phyloP scores from a whole-genome alignment of 1,140 invertebrate genomes.

The Cotesia vestalis region DNA sequence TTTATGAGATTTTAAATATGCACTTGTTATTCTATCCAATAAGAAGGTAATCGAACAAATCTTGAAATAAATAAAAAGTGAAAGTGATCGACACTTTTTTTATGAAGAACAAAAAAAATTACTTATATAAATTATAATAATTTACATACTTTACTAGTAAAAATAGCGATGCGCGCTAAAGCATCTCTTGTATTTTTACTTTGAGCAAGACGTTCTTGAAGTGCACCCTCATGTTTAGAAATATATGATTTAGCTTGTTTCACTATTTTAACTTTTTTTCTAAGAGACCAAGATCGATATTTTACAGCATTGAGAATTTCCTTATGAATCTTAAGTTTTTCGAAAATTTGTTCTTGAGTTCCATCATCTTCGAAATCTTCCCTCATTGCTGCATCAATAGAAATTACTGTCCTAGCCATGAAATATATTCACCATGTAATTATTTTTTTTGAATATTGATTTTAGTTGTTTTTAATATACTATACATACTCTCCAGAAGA shows the following conservation, averaged over 20 bases:
- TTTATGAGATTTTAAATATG: too few relatives aligned
- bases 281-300: conserved; percentile 88
- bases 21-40: too few relatives aligned
- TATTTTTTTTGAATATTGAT: background rate
- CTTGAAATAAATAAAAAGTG: too few relatives aligned
- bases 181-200: conserved; percentile 85
- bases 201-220: conserved; percentile 90
- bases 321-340: conserved; percentile 92
- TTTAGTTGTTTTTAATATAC: conserved; percentile 3
- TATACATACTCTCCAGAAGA: conserved; percentile 83
- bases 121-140: background rate
- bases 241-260: conserved; percentile 88
- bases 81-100: too few relatives aligned
- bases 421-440: conserved; percentile 10
- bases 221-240: conserved; percentile 85
- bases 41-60: too few relatives aligned
- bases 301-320: conserved; percentile 90
- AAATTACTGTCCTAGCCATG: conserved; percentile 80
- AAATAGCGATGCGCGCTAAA: conserved; percentile 81
- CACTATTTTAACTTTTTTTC: conserved; percentile 85
- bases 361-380: conserved; percentile 76
- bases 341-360: conserved; percentile 86
- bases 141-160: conserved; percentile 74
- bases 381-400: conserved; percentile 74
- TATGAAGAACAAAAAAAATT: background rate